A percentile compares a stretch with the other conserved stretches of the same genome.
phyloP scores from a whole-genome alignment of 2,113 vertebrate genomes.

The Cebidichthys violaceus region DNA sequence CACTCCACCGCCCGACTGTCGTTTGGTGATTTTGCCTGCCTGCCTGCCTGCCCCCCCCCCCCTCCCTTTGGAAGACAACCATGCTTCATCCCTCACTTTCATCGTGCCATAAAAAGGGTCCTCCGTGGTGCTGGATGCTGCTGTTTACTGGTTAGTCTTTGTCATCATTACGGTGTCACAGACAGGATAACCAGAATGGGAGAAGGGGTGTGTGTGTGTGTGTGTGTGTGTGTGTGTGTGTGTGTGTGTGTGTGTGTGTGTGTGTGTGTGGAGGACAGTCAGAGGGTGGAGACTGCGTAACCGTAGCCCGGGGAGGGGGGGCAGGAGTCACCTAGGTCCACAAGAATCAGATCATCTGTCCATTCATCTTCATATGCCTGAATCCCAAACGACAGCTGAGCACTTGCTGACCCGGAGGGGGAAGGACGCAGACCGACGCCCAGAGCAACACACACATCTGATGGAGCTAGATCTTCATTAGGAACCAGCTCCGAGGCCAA shows the following conservation, averaged over 20 bases:
- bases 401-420: conserved; percentile 45
- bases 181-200: conserved; percentile 70
- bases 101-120: conserved; percentile 78
- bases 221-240: conserved; percentile 27
- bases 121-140: conserved; percentile 68
- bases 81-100: conserved; percentile 82
- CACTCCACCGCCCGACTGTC: conserved; percentile 46
- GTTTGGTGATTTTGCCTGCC: conserved; percentile 76
- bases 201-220: conserved; percentile 27
- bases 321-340: conserved; percentile 60
- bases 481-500: conserved; percentile 28
- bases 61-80: conserved; percentile 72
- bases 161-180: conserved; percentile 82
- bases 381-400: conserved; percentile 66
- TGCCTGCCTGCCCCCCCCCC: too few relatives aligned
- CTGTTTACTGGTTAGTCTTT: conserved; percentile 79
- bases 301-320: conserved; percentile 38
- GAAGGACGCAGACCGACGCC: conserved; percentile 42
- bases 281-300: conserved; percentile 46
- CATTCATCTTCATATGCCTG: conserved; percentile 79
- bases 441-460: conserved; percentile 23
- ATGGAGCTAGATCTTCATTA: conserved; percentile 35
- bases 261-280: conserved; percentile 40
- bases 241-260: conserved; percentile 27
- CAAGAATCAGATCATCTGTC: conserved; percentile 74